Evolutionary conservation across 37 sponge, comb jelly and placozoan genomes (phyloP).

Genomic region (Crambe crambe): DNA sequence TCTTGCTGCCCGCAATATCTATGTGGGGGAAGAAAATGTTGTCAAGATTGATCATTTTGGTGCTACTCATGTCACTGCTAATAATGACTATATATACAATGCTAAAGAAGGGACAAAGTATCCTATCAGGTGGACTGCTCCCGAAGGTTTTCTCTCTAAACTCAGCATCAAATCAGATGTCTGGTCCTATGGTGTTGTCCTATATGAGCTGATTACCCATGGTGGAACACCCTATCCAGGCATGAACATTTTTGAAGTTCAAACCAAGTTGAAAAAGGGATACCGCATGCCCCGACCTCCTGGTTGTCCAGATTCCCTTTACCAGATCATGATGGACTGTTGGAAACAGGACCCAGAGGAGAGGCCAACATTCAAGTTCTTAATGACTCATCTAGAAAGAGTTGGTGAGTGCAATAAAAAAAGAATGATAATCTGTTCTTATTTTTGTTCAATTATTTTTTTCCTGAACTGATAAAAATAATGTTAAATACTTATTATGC

Average conservation of each 20-base stretch:
- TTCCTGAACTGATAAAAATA: too few species aligned
- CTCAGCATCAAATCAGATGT: constrained; percentile 99
- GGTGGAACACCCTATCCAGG: constrained; percentile 96
- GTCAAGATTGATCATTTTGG: constrained; percentile 98
- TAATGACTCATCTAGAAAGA: constrained; percentile 85
- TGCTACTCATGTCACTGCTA: constrained; percentile 85
- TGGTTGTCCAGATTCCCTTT: constrained; percentile 89
- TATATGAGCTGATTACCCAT: constrained; percentile 94
- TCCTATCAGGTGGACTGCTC: constrained; percentile 99
- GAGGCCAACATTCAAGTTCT: constrained; percentile 93
- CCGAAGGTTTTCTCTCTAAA: constrained; percentile 94
- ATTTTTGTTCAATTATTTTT: too few species aligned
- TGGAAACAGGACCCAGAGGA: constrained; percentile 90
- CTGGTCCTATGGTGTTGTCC: constrained; percentile 96
- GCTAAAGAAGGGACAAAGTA: constrained; percentile 92
- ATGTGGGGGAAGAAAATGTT: constrained; percentile 89
- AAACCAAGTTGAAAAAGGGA: constrained; percentile 75
- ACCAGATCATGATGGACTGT: constrained; percentile 93
- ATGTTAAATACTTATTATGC: too few species aligned
- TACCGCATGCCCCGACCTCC: constrained; percentile 92
- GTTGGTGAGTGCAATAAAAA: too few species aligned
- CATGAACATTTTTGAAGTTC: constrained; percentile 93
- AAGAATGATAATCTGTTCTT: too few species aligned
- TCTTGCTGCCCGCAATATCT: constrained; percentile 94
- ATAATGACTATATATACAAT: constrained; percentile 89